Conservation (phyloP, 2,888 invertebrate genomes). For the Nemapogon koenigi region DNA sequence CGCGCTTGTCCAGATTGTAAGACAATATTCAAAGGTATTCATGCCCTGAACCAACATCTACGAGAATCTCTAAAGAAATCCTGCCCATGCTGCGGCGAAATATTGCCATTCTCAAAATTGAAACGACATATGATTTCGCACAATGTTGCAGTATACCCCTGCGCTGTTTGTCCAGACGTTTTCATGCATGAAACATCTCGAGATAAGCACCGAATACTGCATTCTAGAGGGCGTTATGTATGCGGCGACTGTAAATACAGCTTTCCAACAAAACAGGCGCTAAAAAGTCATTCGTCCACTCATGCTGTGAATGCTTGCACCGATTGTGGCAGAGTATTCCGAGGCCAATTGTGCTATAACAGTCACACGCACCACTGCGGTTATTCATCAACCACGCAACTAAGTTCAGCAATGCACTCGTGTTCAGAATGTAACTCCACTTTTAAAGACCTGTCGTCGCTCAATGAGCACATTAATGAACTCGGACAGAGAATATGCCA, state of each 20-base stretch:
- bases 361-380: too few relatives aligned
- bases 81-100: neutral
- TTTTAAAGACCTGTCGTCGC: too few relatives aligned
- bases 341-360: neutral
- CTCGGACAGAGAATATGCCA: too few relatives aligned
- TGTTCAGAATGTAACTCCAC: too few relatives aligned
- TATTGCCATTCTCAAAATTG: neutral
- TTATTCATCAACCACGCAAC: too few relatives aligned
- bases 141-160: neutral
- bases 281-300: neutral
- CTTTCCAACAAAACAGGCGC: neutral
- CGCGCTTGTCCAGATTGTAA: constrained; percentile 6
- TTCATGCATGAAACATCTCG: neutral
- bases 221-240: neutral
- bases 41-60: constrained; percentile 3
- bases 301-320: neutral
- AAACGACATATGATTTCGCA: neutral
- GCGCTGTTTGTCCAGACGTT: constrained; percentile 1
- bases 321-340: neutral
- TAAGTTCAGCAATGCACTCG: too few relatives aligned
- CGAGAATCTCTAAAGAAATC: neutral
- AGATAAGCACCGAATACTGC: neutral
- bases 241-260: neutral
- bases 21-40: neutral
- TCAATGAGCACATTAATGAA: too few relatives aligned